These are phyloP conservation scores for Hypolimnas misippus DNA, from an alignment of 2,888 invertebrate genomes.

Conservation along the genomic window DNA sequence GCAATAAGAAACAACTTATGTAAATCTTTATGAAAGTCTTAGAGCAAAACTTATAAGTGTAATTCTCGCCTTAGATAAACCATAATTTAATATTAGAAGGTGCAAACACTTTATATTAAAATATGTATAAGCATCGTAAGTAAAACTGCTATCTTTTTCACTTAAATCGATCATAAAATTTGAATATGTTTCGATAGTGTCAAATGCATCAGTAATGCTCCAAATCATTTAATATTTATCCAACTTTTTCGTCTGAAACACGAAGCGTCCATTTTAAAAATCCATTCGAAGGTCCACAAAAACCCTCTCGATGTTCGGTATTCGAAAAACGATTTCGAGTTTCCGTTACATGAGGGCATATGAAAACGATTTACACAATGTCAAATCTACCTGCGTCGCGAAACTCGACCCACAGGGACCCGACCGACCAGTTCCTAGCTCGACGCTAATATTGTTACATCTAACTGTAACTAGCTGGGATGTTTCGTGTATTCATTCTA, in stretches of 20 bases:
- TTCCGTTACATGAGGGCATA: constrained; percentile 70
- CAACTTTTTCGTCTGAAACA: not conserved
- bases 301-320: constrained; percentile 53
- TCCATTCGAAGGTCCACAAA: not conserved
- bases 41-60: too few relatives aligned
- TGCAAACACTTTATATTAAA: too few relatives aligned
- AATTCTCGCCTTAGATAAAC: too few relatives aligned
- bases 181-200: not conserved
- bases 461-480: constrained; percentile 35
- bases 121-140: too few relatives aligned
- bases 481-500: constrained; percentile 12
- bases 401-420: constrained; percentile 62
- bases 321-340: constrained; percentile 70
- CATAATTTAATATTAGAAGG: too few relatives aligned
- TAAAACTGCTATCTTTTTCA: not conserved
- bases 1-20: too few relatives aligned
- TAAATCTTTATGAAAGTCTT: too few relatives aligned
- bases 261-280: not conserved
- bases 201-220: not conserved
- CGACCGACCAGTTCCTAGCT: constrained; percentile 41
- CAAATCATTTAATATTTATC: not conserved
- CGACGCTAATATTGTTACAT: constrained; percentile 33
- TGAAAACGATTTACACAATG: constrained; percentile 77
- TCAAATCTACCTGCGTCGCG: constrained; percentile 72
- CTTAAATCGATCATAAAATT: not conserved